These are phyloP conservation scores for Climacteris rufus DNA, from an alignment of 2,113 vertebrate species.

Conservation along the genomic window DNA sequence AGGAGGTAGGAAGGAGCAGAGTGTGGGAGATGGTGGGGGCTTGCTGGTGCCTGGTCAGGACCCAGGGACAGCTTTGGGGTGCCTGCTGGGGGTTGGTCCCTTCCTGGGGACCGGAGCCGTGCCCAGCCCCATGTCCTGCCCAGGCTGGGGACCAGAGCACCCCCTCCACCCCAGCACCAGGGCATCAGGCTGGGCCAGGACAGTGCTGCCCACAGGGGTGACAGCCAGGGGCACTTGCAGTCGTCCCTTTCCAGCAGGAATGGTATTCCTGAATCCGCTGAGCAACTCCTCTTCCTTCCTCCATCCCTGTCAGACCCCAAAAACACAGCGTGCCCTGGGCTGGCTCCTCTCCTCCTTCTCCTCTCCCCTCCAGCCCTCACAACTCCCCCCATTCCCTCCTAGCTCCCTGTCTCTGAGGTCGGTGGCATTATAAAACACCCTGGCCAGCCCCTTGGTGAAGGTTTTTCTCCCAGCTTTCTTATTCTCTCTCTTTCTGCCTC, in stretches of 20 bases:
- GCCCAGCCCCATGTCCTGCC: background rate
- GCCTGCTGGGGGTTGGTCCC: background rate
- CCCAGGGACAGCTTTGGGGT: rapidly evolving
- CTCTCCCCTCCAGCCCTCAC: background rate
- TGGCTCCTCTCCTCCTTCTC: background rate
- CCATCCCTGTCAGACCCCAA: background rate
- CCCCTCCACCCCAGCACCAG: background rate
- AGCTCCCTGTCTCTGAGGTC: background rate
- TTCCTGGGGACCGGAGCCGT: background rate
- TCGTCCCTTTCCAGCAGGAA: background rate
- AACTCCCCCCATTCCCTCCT: background rate
- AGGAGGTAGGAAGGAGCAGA: background rate
- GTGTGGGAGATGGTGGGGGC: background rate
- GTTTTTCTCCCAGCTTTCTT: slow-evolving; percentile 2
- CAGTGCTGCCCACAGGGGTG: background rate
- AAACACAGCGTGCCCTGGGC: background rate
- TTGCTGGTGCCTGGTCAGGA: background rate
- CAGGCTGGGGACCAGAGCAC: background rate
- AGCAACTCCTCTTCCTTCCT: background rate
- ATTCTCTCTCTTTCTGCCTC: background rate
- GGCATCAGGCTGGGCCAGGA: background rate
- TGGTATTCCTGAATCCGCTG: background rate
- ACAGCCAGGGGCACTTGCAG: too few relatives aligned
- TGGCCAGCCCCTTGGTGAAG: background rate
- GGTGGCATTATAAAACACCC: background rate